Percentiles rank a stretch among this genome's conserved stretches.
phyloP scores from a whole-genome alignment of 2,113 vertebrate genomes.

The Mus musculus region DNA sequence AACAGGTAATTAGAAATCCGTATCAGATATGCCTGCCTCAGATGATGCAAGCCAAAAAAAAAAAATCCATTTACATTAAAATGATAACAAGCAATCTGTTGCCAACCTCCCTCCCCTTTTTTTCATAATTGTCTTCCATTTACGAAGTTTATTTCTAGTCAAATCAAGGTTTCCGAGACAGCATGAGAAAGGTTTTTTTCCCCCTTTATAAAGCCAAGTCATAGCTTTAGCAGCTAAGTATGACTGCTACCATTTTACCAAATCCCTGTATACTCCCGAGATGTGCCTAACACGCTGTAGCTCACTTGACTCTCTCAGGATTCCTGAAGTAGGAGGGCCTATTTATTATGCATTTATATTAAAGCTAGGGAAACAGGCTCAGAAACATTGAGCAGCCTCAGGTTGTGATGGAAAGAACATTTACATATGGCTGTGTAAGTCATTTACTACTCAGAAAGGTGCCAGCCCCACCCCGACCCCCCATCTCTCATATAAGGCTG shows the following conservation, averaged over 20 bases:
- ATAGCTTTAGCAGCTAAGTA: not conserved
- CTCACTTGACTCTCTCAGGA: not conserved
- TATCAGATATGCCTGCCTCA: constrained; percentile 59
- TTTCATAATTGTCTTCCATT: constrained; percentile 31
- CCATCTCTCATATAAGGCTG: not conserved
- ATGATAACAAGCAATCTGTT: constrained; percentile 37
- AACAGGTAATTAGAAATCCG: constrained; percentile 68
- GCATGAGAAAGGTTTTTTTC: not conserved
- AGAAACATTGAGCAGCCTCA: not conserved
- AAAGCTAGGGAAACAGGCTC: not conserved
- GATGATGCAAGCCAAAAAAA: constrained; percentile 27
- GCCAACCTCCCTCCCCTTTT: not conserved
- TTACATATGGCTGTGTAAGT: not conserved
- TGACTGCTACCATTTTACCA: not conserved
- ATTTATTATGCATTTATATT: not conserved
- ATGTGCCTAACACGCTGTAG: not conserved
- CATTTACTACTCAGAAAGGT: not conserved
- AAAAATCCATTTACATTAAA: constrained; percentile 47
- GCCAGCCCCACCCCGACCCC: not conserved
- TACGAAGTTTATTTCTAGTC: constrained; percentile 37
- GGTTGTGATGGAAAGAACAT: not conserved
- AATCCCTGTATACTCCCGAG: not conserved
- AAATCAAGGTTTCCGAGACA: constrained; percentile 29
- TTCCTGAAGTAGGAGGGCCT: not conserved
- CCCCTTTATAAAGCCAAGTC: not conserved